A percentile compares a stretch with the other conserved stretches of the same genome.
phyloP scores from a whole-genome alignment of 2,113 vertebrate species.

The Hiodon alosoides region DNA sequence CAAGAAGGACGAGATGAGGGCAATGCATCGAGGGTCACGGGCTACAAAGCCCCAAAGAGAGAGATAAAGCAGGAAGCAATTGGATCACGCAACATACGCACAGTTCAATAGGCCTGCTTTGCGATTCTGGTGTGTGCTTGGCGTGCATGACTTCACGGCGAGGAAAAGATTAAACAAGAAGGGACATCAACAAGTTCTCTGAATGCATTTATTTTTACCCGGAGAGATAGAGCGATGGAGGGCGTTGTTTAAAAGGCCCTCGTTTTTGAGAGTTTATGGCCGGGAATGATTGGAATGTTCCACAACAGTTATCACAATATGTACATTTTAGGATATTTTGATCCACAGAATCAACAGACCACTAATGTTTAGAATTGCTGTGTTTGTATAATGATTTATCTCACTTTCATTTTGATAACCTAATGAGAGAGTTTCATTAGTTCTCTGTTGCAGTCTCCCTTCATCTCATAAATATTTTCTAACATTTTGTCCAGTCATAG shows the following conservation, averaged over 20 bases:
- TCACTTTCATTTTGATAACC: neutral
- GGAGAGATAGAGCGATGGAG: constrained; percentile 4
- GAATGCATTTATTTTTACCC: constrained; percentile 1
- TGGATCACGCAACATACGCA: constrained; percentile 27
- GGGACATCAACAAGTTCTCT: constrained; percentile 5
- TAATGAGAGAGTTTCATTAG: neutral
- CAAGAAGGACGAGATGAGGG: constrained; percentile 26
- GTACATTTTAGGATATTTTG: constrained; percentile 40
- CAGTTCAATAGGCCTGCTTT: constrained; percentile 3
- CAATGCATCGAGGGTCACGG: constrained; percentile 21
- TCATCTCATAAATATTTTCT: neutral
- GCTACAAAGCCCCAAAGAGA: constrained; percentile 36
- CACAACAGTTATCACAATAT: constrained; percentile 58
- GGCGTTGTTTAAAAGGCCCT: constrained; percentile 25
- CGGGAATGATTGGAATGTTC: constrained; percentile 61
- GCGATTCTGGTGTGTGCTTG: neutral
- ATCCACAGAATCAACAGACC: constrained; percentile 18
- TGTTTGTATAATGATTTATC: neutral
- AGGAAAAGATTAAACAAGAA: constrained; percentile 1
- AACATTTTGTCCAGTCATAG: neutral
- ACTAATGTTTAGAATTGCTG: constrained; percentile 19
- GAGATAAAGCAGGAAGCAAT: constrained; percentile 33
- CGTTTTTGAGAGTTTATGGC: constrained; percentile 40
- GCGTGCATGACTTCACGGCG: neutral
- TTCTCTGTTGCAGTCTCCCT: neutral